Evolutionary conservation across 1,140 invertebrate genomes (phyloP), one percentile per base, ranked within the genome.

Genomic region (Anastrepha obliqua): DNA sequence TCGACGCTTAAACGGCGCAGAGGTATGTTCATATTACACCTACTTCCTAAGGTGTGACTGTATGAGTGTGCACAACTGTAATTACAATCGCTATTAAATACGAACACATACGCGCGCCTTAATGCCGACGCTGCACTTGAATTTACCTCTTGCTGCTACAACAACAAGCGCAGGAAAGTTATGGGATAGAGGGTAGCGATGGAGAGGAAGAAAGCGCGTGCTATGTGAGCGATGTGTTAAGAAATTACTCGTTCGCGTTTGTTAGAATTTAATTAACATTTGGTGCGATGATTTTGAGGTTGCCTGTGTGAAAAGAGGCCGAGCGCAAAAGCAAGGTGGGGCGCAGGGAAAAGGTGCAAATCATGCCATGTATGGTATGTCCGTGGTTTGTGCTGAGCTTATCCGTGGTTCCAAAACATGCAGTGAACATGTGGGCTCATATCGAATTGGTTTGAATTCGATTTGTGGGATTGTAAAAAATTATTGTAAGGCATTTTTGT

Each of bases 241-340:
- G 47, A 81, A 81, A 81, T 81, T 81, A 81, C 74, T 55, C 74
- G 51, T 81, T 81, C 74, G n/a, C 74, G 20, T 81, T 81, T 81
- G 74, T 58, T 81, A 81, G 74, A 81, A 81, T 81, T 81, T 81
- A 81, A 81, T 81, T 81, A 81, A 55, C 74, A 81, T 81, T 81
- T 81, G 74, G 17, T 58, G 74, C 74, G 74, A 20, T 55, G 74
- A 81, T 81, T 81, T 81, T 81, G 74, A 55, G 67, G 74, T 81
- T 81, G 47, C 51, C 20, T n/a, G 74, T 51, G 74, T 13, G 44
- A 3, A 74, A 74, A 29, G 51, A 42, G 17, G n/a, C 64, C 4
- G 20, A 20, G 64, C 8, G 64, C 7, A 17, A 39, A 5, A 67
- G 64, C 3, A 62, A 17, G 11, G 60, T n/a, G 60, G 29, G 29